Evolutionary conservation across 35 echinoderm and acorn worm genomes (phyloP).

Genomic region (Ptychodera flava): DNA sequence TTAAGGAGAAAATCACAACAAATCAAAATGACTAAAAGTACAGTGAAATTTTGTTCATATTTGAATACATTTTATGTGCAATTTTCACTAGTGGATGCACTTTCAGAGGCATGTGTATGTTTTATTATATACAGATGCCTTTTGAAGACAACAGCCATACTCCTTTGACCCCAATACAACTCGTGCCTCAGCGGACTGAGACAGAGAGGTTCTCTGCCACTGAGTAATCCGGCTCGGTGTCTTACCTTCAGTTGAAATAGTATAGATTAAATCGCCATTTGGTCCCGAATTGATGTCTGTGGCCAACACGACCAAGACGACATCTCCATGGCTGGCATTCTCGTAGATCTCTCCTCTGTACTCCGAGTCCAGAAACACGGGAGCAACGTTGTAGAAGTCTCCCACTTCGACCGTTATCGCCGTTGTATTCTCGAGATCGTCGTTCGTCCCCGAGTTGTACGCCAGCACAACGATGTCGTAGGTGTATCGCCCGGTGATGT

Average conservation of each 20-base stretch:
- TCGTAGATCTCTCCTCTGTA: not conserved
- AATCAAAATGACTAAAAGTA: too few relatives aligned
- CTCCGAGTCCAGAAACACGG: not conserved
- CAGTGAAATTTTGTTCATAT: too few relatives aligned
- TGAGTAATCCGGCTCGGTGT: too few relatives aligned
- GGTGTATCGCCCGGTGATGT: not conserved
- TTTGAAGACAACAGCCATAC: too few relatives aligned
- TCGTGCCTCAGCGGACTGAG: too few relatives aligned
- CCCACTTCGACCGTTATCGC: not conserved
- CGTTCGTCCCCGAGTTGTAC: not conserved
- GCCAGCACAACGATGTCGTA: not conserved
- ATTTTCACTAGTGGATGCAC: too few relatives aligned
- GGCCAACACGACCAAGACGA: not conserved
- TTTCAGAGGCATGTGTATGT: too few relatives aligned
- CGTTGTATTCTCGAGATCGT: not conserved
- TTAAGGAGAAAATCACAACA: too few relatives aligned
- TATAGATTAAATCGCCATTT: not conserved
- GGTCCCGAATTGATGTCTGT: not conserved
- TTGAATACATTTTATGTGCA: too few relatives aligned
- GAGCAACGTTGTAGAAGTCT: not conserved
- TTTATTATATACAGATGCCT: too few relatives aligned
- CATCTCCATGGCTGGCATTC: not conserved
- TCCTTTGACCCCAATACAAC: too few relatives aligned
- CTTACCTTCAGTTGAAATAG: not conserved
- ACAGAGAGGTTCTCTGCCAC: too few relatives aligned